Evolutionary conservation across 2,113 vertebrate species (phyloP).

Genomic region (Equus quagga): DNA sequence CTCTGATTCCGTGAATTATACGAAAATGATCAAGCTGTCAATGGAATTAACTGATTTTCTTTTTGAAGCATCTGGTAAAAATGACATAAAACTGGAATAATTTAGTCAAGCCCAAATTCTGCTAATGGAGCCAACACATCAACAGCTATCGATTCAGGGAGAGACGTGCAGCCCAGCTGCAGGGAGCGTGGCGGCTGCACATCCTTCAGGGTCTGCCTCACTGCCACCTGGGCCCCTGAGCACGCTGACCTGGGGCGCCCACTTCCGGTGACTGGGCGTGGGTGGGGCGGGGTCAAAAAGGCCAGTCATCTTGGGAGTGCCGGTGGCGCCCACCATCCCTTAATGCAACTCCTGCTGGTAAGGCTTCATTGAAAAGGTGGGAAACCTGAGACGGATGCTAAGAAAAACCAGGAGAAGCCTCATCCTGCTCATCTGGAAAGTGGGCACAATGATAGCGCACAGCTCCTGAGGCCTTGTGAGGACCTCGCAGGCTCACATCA

Average conservation of each 20-base stretch:
- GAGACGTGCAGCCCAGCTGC: fast-evolving
- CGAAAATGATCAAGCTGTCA: background rate
- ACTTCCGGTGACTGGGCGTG: fast-evolving
- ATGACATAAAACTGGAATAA: background rate
- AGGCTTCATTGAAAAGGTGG: fast-evolving
- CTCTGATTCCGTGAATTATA: background rate
- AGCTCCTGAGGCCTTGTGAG: fast-evolving
- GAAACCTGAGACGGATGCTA: fast-evolving
- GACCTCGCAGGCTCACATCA: fast-evolving
- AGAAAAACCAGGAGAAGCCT: fast-evolving
- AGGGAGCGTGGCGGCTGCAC: fast-evolving
- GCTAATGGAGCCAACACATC: fast-evolving
- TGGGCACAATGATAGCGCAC: fast-evolving
- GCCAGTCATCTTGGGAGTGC: fast-evolving
- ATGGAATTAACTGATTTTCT: background rate
- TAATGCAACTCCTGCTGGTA: fast-evolving
- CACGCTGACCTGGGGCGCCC: background rate
- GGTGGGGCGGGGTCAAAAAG: too few relatives aligned
- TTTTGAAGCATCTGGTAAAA: background rate
- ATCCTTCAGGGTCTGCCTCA: background rate
- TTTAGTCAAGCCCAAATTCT: background rate
- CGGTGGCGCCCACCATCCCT: fast-evolving
- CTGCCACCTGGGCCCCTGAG: too few relatives aligned
- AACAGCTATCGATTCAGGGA: fast-evolving
- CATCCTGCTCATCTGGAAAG: background rate